Conservation (phyloP, 2,797 vertebrate genomes). For the Morus bassanus region DNA sequence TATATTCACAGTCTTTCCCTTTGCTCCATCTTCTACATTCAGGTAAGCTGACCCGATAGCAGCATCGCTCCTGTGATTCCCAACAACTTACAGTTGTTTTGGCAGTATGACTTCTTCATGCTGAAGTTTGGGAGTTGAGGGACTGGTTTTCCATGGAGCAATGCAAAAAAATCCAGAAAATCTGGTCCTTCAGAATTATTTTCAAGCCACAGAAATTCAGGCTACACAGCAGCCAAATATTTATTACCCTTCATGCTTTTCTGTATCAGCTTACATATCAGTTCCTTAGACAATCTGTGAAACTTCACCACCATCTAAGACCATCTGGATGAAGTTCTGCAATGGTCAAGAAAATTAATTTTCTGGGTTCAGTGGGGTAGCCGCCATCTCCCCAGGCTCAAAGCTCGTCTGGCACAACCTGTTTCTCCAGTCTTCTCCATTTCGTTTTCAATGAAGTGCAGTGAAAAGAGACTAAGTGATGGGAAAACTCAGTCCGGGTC, state of each 20-base stretch:
- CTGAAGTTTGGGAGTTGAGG: neutral
- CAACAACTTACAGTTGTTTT: neutral
- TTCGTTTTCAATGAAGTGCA: neutral
- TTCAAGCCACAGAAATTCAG: neutral
- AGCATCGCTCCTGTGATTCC: neutral
- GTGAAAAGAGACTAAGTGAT: neutral
- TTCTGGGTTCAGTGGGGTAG: neutral
- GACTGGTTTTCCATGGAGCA: neutral
- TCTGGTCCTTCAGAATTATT: neutral
- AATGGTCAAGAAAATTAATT: neutral
- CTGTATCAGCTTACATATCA: neutral
- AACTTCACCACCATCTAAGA: neutral
- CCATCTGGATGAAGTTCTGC: neutral
- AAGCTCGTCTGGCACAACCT: neutral
- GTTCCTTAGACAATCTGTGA: neutral
- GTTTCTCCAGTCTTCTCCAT: neutral
- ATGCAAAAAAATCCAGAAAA: neutral
- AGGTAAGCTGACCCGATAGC: neutral
- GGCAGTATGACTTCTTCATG: neutral
- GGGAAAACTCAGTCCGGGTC: neutral
- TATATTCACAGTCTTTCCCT: neutral
- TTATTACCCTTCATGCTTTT: neutral
- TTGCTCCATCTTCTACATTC: neutral
- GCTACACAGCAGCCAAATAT: neutral
- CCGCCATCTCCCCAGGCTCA: neutral